Conservation (phyloP, 1,140 invertebrate species). For the Drosophila ercepeae region DNA sequence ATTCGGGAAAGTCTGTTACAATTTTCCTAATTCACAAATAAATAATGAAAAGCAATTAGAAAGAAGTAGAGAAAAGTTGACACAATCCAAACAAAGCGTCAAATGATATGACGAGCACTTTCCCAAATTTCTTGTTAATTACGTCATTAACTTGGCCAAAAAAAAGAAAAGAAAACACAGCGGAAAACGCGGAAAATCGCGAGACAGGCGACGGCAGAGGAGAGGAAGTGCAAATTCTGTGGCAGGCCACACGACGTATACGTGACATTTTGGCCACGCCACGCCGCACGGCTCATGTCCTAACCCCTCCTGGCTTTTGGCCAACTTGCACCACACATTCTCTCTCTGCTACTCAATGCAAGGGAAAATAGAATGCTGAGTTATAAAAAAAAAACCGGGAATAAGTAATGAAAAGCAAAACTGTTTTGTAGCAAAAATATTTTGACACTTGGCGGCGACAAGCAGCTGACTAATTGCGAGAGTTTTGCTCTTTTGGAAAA, state of each 20-base stretch:
- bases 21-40: neutral
- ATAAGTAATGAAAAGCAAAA: slow-evolving; percentile 34
- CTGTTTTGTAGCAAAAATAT: slow-evolving; percentile 61
- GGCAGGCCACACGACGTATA: slow-evolving; percentile 77
- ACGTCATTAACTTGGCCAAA: slow-evolving; percentile 62
- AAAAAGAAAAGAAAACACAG: slow-evolving; percentile 26
- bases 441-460: slow-evolving; percentile 74
- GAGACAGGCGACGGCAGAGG: slow-evolving; percentile 18
- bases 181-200: slow-evolving; percentile 29
- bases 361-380: slow-evolving; percentile 46
- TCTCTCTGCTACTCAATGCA: slow-evolving; percentile 36
- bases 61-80: slow-evolving; percentile 25
- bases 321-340: slow-evolving; percentile 34
- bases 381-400: slow-evolving; percentile 52
- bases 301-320: slow-evolving; percentile 16
- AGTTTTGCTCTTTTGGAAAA: slow-evolving; percentile 46
- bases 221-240: slow-evolving; percentile 25
- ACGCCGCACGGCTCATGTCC: slow-evolving; percentile 5
- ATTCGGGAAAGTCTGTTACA: neutral
- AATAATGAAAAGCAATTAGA: neutral
- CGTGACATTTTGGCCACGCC: slow-evolving; percentile 74
- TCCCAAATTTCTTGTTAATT: slow-evolving; percentile 75
- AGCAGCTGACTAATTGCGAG: slow-evolving; percentile 74
- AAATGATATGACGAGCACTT: slow-evolving; percentile 62
- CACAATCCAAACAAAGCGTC: slow-evolving; percentile 31